A percentile compares a stretch with the other conserved stretches of the same genome.
Conservation (phyloP, 2,888 invertebrate species). For the Polydrusus tereticollis region DNA sequence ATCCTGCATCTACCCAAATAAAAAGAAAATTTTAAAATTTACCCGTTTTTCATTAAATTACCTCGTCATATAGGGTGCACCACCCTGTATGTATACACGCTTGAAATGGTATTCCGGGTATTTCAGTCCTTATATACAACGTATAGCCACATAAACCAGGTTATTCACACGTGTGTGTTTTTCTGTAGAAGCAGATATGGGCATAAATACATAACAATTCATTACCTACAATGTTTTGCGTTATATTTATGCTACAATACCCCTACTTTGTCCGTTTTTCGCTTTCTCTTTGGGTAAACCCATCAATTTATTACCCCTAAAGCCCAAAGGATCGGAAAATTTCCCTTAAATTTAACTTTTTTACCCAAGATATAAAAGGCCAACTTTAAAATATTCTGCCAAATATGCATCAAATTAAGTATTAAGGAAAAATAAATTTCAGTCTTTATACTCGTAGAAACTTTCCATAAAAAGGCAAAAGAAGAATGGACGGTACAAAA, state of each 20-base stretch:
- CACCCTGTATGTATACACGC: no score
- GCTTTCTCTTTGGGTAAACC: constrained; percentile 29
- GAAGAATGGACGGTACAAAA: not conserved
- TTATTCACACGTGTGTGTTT: no score
- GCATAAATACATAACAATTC: no score
- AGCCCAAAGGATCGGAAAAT: constrained; percentile 11
- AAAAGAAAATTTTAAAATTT: no score
- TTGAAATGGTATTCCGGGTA: no score
- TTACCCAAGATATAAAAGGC: constrained; percentile 6
- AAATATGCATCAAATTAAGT: constrained; percentile 17
- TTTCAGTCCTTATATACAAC: no score
- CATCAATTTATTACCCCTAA: constrained; percentile 33
- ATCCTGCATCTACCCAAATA: no score
- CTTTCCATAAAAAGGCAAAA: not conserved
- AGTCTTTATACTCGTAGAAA: constrained; percentile 8
- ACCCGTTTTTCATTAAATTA: no score
- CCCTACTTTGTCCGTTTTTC: constrained; percentile 23
- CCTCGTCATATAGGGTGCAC: no score
- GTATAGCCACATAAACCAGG: no score
- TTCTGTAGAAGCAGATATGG: no score
- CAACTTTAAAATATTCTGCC: constrained; percentile 12
- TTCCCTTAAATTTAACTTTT: constrained; percentile 36
- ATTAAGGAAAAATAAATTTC: constrained; percentile 12
- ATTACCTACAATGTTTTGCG: not conserved
- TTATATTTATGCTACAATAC: constrained; percentile 18